These are phyloP conservation scores for Smittia sp. DNA, from an alignment of 2,888 invertebrate species.

Conservation along the genomic window DNA sequence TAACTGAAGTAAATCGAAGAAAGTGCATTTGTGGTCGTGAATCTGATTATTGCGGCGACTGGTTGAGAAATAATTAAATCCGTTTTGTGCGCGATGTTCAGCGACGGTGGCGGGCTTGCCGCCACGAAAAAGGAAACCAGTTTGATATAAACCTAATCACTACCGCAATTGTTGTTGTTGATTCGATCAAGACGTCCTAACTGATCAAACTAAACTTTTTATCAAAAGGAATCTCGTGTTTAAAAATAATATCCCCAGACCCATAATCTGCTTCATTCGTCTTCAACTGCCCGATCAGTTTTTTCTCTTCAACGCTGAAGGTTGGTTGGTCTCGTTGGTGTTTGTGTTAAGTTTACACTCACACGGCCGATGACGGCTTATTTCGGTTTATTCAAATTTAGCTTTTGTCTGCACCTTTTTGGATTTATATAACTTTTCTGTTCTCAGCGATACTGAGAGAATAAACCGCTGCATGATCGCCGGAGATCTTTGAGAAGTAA, in stretches of 20 bases:
- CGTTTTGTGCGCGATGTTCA: neutral
- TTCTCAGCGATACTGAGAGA: too few species aligned
- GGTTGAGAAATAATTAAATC: slow-evolving; percentile 32
- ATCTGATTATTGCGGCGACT: neutral
- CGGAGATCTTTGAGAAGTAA: neutral
- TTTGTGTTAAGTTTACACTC: neutral
- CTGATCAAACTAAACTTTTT: too few species aligned
- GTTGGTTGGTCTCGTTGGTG: neutral
- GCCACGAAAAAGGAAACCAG: too few species aligned
- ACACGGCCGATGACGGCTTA: neutral
- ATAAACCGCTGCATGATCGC: neutral
- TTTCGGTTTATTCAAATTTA: neutral
- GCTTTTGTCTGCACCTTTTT: too few species aligned
- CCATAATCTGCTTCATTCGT: neutral
- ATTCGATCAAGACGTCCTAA: neutral
- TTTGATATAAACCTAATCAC: neutral
- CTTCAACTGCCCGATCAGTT: neutral
- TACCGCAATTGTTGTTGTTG: neutral
- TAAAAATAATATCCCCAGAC: too few species aligned
- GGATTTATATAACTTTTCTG: too few species aligned
- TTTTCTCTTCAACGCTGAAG: neutral
- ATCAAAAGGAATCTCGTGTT: too few species aligned
- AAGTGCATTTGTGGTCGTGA: slow-evolving; percentile 25
- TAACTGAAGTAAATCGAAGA: slow-evolving; percentile 19
- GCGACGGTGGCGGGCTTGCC: too few species aligned